Percentiles rank a stretch among this genome's conserved stretches.
phyloP scores from a whole-genome alignment of 1,140 invertebrate species.

The Diorhabda sublineata region DNA sequence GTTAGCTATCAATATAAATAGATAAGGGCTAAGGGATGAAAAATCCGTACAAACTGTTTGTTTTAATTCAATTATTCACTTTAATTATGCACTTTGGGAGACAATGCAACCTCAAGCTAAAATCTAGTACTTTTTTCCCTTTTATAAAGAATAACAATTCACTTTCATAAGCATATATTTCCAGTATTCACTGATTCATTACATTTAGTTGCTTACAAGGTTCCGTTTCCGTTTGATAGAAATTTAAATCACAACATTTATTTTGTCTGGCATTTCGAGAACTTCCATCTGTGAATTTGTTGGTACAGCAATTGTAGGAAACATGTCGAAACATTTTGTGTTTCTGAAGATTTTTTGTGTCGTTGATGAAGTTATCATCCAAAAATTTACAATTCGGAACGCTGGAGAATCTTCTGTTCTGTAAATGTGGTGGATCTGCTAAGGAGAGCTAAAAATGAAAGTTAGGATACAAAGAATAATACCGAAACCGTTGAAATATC shows the following conservation, averaged over 20 bases:
- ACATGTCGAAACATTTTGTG: not conserved
- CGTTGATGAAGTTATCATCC: not conserved
- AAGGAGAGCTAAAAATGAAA: not conserved
- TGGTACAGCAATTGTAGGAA: not conserved
- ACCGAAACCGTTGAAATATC: no score
- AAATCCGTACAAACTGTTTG: no score
- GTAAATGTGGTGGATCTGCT: not conserved
- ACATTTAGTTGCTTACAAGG: no score
- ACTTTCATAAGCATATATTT: no score
- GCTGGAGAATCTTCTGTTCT: not conserved
- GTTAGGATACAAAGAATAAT: not conserved
- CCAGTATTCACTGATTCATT: no score
- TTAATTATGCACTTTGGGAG: no score
- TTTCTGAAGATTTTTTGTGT: not conserved
- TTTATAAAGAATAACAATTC: no score
- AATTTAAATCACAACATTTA: not conserved
- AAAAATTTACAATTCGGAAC: not conserved
- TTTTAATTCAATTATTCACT: no score
- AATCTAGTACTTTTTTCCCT: no score
- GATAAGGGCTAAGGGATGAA: no score
- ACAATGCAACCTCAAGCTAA: no score
- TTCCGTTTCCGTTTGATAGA: not conserved
- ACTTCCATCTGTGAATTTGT: not conserved
- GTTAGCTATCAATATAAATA: no score
- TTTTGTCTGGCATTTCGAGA: not conserved